Base-by-base conservation (phyloP, 2,797 vertebrate genomes). In the Hirundo rustica region DNA sequence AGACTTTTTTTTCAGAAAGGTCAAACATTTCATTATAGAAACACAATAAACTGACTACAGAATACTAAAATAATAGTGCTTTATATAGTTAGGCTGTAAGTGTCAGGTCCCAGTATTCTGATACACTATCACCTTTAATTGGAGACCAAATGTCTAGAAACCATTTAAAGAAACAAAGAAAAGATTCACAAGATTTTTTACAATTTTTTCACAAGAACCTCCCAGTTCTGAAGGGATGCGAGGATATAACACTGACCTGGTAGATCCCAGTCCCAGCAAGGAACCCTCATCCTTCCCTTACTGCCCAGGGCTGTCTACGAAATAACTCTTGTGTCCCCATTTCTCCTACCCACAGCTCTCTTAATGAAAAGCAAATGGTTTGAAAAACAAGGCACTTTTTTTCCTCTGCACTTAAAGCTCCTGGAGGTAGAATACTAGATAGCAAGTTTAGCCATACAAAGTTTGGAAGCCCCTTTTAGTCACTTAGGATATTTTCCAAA, bases 11-110 rank as follows among this genome's bases (percentile, higher is more conserved):
- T 42, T 53, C 61, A 73, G 71, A 82, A 77, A 96, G 79, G 54
- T 91, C 74, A 94, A 92, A 51, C 38, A 47, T 83, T 95, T 89
- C 50, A 53, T 82, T 84, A 91, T 4, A 91, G 65, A 88, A 94
- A 84, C 65, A 84, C 84, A 92, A 68, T n/a, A 95, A 79, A 88
- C 27, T 29, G 22, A 47, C 34, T 57, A 32, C 4, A 75, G 68
- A 79, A 74, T 8, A 42, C 64, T 80, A 77, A 93, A 90, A 65
- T 84, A 93, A 73, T 32, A 42, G 8, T 79, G 38, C 17, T 13
- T 16, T 79, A 80, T 30, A 57, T 3, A 71, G 79, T 51, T 38
- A 55, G 44, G 29, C 44, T 90, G 7, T n/a, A 30, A 66, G 40
- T 26, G 34, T 77, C 79, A 50, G 57, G 51, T 61, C 29, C 42